phyloP scores from a whole-genome alignment of 1,140 invertebrate genomes.

The Bradynema listronoti region DNA sequence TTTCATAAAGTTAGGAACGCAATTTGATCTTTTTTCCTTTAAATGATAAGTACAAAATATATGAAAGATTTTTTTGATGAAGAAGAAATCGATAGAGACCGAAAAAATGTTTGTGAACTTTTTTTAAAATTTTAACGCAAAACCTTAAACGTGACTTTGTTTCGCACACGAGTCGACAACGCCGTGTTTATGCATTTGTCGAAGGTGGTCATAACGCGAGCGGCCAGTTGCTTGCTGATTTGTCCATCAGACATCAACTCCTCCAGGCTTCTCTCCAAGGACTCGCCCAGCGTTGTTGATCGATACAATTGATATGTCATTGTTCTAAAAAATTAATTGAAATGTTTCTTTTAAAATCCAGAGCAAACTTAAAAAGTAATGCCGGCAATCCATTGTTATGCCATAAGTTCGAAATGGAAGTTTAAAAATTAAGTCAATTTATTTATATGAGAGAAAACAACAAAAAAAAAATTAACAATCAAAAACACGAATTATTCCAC shows the following conservation, averaged over 20 bases:
- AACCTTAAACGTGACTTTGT: constrained; percentile 54
- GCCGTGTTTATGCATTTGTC: constrained; percentile 93
- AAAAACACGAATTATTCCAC: constrained; percentile 28
- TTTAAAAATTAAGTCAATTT: too few species aligned
- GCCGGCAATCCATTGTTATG: constrained; percentile 4
- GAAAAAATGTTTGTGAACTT: too few species aligned
- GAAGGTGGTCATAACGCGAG: constrained; percentile 87
- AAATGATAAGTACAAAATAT: too few species aligned
- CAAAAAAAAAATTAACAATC: constrained; percentile 58
- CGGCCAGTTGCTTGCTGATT: constrained; percentile 81
- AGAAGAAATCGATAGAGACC: too few species aligned
- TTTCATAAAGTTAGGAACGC: too few species aligned
- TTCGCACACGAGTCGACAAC: constrained; percentile 64
- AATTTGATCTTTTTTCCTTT: too few species aligned
- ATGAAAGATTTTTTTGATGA: too few species aligned
- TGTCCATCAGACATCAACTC: constrained; percentile 90
- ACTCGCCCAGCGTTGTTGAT: constrained; percentile 92
- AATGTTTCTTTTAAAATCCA: background rate
- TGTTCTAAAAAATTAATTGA: constrained; percentile 58
- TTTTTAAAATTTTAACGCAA: too few species aligned
- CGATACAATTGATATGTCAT: constrained; percentile 95
- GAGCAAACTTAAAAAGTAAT: constrained; percentile 8
- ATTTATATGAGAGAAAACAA: constrained; percentile 4
- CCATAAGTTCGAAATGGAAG: too few species aligned
- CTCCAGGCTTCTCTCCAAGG: constrained; percentile 84